phyloP scores from a whole-genome alignment of 2,113 vertebrate species.

The Castor canadensis region DNA sequence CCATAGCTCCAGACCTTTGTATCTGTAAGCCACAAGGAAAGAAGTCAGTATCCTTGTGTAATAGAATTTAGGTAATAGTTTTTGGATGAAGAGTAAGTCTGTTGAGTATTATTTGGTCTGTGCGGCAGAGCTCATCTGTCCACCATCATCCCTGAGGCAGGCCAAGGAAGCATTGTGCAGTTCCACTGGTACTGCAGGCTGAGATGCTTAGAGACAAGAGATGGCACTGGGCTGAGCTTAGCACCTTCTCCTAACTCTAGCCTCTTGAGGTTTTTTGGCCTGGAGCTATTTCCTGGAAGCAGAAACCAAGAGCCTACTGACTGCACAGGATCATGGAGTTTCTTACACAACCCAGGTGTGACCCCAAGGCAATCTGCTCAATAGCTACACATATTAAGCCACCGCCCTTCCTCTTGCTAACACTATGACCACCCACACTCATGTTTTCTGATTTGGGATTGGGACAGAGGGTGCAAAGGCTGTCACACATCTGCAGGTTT shows the following conservation, averaged over 20 bases:
- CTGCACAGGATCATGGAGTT: not conserved
- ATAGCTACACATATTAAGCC: not conserved
- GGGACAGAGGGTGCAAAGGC: not conserved
- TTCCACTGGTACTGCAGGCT: not conserved
- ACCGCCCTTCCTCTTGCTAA: not conserved
- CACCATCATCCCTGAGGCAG: not conserved
- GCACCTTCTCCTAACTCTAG: not conserved
- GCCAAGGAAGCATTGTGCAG: not conserved
- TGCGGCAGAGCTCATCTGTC: not conserved
- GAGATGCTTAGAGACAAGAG: not conserved
- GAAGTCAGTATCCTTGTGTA: not conserved
- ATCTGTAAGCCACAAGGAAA: too few species aligned
- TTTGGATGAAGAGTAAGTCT: too few species aligned
- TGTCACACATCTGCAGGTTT: not conserved
- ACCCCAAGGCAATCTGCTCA: not conserved
- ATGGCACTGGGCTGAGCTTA: not conserved
- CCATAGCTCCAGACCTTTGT: not conserved
- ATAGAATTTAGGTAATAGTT: too few species aligned
- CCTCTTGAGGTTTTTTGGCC: not conserved
- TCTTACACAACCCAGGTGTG: not conserved
- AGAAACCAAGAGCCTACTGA: not conserved
- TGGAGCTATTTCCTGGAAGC: not conserved
- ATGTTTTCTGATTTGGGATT: not conserved
- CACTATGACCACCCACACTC: not conserved
- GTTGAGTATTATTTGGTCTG: too few species aligned